Base-by-base conservation (phyloP, 2,888 invertebrate genomes). In the Mongoloraphidia duomilia region DNA sequence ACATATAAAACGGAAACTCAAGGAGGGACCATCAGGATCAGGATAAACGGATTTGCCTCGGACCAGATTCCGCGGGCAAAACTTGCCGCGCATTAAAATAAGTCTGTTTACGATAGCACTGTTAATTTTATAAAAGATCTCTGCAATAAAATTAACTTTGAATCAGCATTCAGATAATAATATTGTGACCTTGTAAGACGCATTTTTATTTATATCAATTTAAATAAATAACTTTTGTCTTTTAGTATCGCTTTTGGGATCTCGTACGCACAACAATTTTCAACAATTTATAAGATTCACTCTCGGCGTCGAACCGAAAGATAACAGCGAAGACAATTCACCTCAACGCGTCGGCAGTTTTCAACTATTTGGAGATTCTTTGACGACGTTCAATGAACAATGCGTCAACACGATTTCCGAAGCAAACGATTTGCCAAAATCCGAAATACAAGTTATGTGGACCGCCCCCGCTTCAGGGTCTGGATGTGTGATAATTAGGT, bases 401-500 rank as follows among this genome's bases (percentile, higher is more conserved):
- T 94, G 94, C 67, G 79, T 84, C 33, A 89, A 91, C 63, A 84
- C 92, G 0, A 79, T 94, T 3, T 75, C 82, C 1, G 90, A 93
- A 62, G 78, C 82, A 1, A 84, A 85, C 53, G 80, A 83, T 58
- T 71, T 83, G 48, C 79, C 81, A 9, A 93, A 93, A 67, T 82
- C 84, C 0, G 86, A 88, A 62, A 78, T 92, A 9, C 84, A 84
- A 62, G 84, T 91, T 53, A 80, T 87, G 75, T 95, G 95, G 94
- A 84, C 82, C 44, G 90, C 94, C 11, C 94, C 95, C 0, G 76
- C 81, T 11, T 70, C 82, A 9, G 88, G 87, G 4, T 82, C 86
- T 0, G 91, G 92, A 53, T 95, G 94, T 64, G 82, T 93, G 37
- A 76, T 84, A 34, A 80, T 95, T 61, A 89, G 85, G 80, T 87